phyloP scores from a whole-genome alignment of 1,140 invertebrate genomes.

The Trichogramma pretiosum region DNA sequence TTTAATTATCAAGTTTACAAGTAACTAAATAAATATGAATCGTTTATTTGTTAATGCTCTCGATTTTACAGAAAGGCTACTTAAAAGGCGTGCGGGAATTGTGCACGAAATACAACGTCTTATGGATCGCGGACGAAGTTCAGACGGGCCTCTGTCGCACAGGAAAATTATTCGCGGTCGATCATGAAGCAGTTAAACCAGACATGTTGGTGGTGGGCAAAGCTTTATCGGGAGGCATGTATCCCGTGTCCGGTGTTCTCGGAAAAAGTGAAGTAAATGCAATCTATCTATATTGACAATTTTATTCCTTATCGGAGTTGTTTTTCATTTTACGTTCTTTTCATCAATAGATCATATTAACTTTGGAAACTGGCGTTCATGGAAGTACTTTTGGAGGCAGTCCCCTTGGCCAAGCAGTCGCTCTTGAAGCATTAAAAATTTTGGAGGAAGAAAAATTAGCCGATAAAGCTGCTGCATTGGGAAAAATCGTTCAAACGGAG shows the following conservation, averaged over 20 bases:
- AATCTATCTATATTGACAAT: background rate
- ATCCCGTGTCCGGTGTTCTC: slow-evolving; percentile 71
- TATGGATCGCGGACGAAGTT: slow-evolving; percentile 97
- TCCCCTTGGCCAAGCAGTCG: slow-evolving; percentile 65
- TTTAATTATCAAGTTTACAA: no score
- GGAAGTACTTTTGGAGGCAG: slow-evolving; percentile 82
- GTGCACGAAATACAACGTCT: slow-evolving; percentile 88
- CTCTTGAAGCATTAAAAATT: slow-evolving; percentile 49
- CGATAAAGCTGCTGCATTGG: slow-evolving; percentile 62
- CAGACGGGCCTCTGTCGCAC: slow-evolving; percentile 90
- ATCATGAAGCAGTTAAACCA: slow-evolving; percentile 51
- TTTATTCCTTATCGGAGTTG: background rate
- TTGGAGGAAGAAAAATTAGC: slow-evolving; percentile 67
- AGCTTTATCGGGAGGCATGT: slow-evolving; percentile 73
- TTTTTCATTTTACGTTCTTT: background rate
- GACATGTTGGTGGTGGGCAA: slow-evolving; percentile 73
- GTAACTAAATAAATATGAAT: no score
- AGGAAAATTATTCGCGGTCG: slow-evolving; percentile 78
- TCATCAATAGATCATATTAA: slow-evolving; percentile 54
- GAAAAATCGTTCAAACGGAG: slow-evolving; percentile 54
- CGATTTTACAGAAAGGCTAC: slow-evolving; percentile 62
- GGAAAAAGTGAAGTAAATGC: slow-evolving; percentile 55
- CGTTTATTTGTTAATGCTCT: no score
- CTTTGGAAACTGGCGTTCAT: slow-evolving; percentile 68
- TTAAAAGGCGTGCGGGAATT: slow-evolving; percentile 77